These are phyloP conservation scores for Eupithecia tripunctaria DNA, from an alignment of 2,888 invertebrate genomes.

Conservation along the genomic window DNA sequence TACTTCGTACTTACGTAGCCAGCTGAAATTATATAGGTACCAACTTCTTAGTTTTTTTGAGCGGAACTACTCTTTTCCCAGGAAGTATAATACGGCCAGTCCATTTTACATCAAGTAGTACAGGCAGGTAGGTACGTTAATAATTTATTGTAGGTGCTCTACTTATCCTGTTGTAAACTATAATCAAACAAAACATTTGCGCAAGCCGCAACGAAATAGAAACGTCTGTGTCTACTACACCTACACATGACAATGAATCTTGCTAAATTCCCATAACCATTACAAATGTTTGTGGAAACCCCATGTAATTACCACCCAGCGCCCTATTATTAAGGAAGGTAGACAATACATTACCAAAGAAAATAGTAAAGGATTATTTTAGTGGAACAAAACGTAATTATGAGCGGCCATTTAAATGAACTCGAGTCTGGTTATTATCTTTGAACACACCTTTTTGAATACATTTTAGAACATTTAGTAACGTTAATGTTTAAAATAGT, in stretches of 20 bases:
- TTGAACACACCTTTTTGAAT: constrained; percentile 14
- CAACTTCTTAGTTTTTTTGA: no score
- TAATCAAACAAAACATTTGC: background rate
- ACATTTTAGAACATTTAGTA: background rate
- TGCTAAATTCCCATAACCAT: constrained; percentile 9
- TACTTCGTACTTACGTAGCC: no score
- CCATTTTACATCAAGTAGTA: no score
- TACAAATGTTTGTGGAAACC: constrained; percentile 25
- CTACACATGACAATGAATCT: constrained; percentile 48
- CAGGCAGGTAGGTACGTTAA: no score
- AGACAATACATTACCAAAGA: constrained; percentile 48
- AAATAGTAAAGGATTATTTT: constrained; percentile 67
- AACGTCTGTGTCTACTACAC: background rate
- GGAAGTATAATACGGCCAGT: no score
- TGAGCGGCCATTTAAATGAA: constrained; percentile 67
- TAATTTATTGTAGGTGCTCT: background rate
- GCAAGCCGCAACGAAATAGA: background rate
- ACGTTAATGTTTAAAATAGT: background rate
- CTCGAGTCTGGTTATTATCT: constrained; percentile 40
- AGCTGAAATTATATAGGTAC: no score
- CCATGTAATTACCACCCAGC: constrained; percentile 37
- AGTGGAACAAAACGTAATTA: constrained; percentile 73
- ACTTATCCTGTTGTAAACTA: background rate
- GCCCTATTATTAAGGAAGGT: constrained; percentile 47
- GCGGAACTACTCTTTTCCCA: no score